Conservation (phyloP, 64 coral and sea anemone genomes). For the Montipora foliosa region DNA sequence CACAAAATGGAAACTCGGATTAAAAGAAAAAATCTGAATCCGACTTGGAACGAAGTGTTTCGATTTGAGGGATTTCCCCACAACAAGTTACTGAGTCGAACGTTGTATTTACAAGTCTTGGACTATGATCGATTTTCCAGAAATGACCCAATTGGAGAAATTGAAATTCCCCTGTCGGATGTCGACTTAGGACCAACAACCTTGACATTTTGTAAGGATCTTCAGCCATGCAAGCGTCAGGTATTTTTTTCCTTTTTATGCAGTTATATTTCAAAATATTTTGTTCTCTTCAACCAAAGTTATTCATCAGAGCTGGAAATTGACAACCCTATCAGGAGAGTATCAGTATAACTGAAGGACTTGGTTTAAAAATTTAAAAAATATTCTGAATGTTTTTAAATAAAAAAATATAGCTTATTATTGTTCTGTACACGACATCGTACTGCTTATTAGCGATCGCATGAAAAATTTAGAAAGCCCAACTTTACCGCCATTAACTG, state of each 20-base stretch:
- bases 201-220: constrained; percentile 80
- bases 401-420: background rate
- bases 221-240: constrained; percentile 88
- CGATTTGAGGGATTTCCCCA: constrained; percentile 96
- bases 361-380: background rate
- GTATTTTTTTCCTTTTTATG: background rate
- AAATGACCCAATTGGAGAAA: constrained; percentile 96
- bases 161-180: constrained; percentile 82
- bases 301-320: no score
- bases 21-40: constrained; percentile 93
- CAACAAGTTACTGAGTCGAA: constrained; percentile 88
- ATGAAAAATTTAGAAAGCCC: background rate
- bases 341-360: constrained; percentile 4
- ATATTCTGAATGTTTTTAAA: no score
- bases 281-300: constrained; percentile 6
- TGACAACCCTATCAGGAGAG: no score
- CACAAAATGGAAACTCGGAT: constrained; percentile 95
- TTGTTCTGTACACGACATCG: background rate
- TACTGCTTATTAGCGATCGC: background rate
- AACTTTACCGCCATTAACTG: background rate
- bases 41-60: constrained; percentile 98
- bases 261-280: background rate
- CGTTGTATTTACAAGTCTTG: constrained; percentile 91
- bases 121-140: constrained; percentile 99
- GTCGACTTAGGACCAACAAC: constrained; percentile 83